Conservation (phyloP, 2,888 invertebrate genomes). For the Loripinus fragilis region DNA sequence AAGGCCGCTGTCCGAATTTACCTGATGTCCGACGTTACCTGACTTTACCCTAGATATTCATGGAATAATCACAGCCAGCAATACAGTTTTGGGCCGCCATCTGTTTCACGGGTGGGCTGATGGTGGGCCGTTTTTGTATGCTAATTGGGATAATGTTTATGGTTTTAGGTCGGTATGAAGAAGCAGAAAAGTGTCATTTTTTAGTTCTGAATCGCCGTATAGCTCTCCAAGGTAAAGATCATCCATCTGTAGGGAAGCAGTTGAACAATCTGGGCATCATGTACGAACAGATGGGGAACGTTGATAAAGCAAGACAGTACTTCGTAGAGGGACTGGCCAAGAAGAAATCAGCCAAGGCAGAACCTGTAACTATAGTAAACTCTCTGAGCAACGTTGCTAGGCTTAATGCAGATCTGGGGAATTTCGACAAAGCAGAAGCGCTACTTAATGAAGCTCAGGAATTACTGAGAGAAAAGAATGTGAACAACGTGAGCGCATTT, state of each 20-base stretch:
- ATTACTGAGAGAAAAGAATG: slow-evolving; percentile 28
- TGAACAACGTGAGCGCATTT: slow-evolving; percentile 5
- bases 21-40: too few relatives aligned
- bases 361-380: slow-evolving; percentile 52
- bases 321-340: slow-evolving; percentile 58
- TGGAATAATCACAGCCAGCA: too few relatives aligned
- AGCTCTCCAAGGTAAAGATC: slow-evolving; percentile 38
- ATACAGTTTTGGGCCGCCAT: too few relatives aligned
- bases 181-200: slow-evolving; percentile 60
- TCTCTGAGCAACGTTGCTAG: slow-evolving; percentile 64
- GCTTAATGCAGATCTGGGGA: slow-evolving; percentile 23
- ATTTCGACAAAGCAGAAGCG: slow-evolving; percentile 43
- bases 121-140: too few relatives aligned
- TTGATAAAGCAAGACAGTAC: slow-evolving; percentile 58
- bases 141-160: too few relatives aligned
- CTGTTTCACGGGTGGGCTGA: too few relatives aligned
- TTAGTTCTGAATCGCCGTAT: slow-evolving; percentile 44
- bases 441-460: slow-evolving; percentile 48
- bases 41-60: too few relatives aligned
- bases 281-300: slow-evolving; percentile 61
- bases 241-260: slow-evolving; percentile 53
- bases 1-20: too few relatives aligned
- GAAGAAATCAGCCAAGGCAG: slow-evolving; percentile 51
- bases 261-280: slow-evolving; percentile 70
- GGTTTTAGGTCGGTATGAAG: slow-evolving; percentile 59